These are phyloP conservation scores for Rhinogobius similis DNA, from an alignment of 2,113 vertebrate genomes.

Conservation along the genomic window DNA sequence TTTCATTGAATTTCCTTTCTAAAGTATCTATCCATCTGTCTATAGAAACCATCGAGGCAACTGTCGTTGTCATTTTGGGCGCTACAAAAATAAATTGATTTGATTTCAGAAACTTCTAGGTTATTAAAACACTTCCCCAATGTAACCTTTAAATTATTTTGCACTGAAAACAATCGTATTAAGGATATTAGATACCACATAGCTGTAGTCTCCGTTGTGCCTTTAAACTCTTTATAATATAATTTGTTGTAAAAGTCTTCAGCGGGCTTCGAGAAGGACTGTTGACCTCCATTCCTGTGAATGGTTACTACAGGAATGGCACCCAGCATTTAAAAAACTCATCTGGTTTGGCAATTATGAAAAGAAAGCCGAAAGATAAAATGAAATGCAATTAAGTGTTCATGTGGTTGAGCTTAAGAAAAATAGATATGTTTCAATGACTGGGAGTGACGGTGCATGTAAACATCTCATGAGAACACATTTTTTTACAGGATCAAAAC, in stretches of 20 bases:
- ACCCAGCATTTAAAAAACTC: neutral
- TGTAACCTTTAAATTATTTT: no score
- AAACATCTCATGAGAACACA: constrained; percentile 6
- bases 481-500: neutral
- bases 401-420: neutral
- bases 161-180: neutral
- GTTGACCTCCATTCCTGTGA: neutral
- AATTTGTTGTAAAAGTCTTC: neutral
- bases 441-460: neutral
- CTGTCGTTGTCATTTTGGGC: no score
- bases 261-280: neutral
- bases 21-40: no score
- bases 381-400: neutral
- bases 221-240: no score
- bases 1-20: neutral
- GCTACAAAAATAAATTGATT: no score
- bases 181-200: neutral
- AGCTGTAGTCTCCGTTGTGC: no score
- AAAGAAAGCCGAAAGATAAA: neutral
- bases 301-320: neutral
- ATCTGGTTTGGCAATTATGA: neutral
- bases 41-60: no score
- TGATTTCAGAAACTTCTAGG: no score
- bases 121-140: no score
- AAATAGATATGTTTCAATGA: neutral